phyloP scores from a whole-genome alignment of 2,888 invertebrate species.

The Lithosia quadra region DNA sequence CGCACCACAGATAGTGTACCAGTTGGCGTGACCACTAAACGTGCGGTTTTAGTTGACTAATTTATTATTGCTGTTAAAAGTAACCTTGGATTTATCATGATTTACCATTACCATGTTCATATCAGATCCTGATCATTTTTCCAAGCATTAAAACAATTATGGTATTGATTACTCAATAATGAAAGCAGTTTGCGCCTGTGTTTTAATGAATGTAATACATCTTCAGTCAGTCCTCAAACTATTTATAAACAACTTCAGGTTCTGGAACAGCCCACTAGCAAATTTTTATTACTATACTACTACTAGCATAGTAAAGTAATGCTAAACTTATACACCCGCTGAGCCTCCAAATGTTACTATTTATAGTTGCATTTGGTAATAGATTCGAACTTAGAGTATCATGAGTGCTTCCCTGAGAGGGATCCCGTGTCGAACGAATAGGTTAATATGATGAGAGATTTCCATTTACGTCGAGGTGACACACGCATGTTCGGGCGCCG shows the following conservation, averaged over 20 bases:
- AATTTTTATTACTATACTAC: too few relatives aligned
- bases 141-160: too few relatives aligned
- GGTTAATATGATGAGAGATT: neutral
- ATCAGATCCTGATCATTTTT: too few relatives aligned
- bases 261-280: too few relatives aligned
- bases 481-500: neutral
- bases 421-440: neutral
- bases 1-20: neutral
- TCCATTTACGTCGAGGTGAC: slow-evolving; percentile 7
- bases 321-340: neutral
- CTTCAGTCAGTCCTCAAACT: too few relatives aligned
- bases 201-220: too few relatives aligned
- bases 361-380: neutral
- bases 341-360: neutral
- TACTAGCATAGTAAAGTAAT: too few relatives aligned
- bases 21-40: neutral
- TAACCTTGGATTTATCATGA: neutral
- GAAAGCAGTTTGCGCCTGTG: neutral
- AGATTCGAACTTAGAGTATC: neutral
- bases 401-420: neutral
- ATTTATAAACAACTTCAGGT: too few relatives aligned
- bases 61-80: neutral
- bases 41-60: neutral
- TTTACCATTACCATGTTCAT: neutral
- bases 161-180: neutral